These are phyloP conservation scores for Amorpha juglandis DNA, from an alignment of 2,888 invertebrate genomes.

Conservation along the genomic window DNA sequence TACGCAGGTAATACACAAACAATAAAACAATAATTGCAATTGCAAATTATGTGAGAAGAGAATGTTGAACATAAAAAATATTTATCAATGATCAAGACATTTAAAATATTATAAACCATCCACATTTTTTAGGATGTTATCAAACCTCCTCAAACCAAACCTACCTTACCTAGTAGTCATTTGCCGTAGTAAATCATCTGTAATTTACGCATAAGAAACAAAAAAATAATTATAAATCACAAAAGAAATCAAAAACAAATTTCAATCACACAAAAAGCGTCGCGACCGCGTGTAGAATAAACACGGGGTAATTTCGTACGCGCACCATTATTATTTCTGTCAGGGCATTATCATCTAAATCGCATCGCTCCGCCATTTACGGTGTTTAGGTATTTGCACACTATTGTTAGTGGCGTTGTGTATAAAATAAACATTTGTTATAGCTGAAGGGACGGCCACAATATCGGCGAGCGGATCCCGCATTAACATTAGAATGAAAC, in stretches of 20 bases:
- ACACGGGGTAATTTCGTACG: constrained; percentile 65
- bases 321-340: constrained; percentile 77
- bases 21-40: no score
- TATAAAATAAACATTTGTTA: constrained; percentile 85
- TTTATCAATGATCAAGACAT: no score
- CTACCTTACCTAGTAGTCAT: no score
- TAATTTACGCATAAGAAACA: background rate
- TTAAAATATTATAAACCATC: no score
- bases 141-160: no score
- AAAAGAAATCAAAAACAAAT: constrained; percentile 33
- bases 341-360: constrained; percentile 82
- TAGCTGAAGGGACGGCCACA: constrained; percentile 73
- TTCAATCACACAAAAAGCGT: constrained; percentile 39
- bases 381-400: constrained; percentile 83
- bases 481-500: constrained; percentile 82
- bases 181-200: no score
- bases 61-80: no score
- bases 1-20: no score
- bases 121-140: no score
- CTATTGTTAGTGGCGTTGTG: constrained; percentile 84
- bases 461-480: constrained; percentile 72
- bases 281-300: constrained; percentile 51
- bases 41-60: no score
- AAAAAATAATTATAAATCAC: background rate
- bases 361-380: constrained; percentile 79